Percentiles rank a stretch among this genome's conserved stretches.
phyloP scores from a whole-genome alignment of 2,888 invertebrate species.

The Macropis europaea region DNA sequence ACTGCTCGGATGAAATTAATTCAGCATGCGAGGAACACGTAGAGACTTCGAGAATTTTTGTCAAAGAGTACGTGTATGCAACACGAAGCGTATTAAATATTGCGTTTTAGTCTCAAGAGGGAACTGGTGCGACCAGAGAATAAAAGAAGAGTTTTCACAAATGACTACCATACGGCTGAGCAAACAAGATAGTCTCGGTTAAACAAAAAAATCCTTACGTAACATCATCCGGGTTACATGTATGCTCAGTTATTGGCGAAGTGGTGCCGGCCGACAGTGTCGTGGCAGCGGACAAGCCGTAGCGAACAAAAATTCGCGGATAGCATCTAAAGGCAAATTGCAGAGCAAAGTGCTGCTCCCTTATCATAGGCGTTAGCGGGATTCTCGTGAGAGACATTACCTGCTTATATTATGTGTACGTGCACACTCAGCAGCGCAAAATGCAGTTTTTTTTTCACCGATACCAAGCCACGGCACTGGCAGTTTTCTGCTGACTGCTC shows the following conservation, averaged over 20 bases:
- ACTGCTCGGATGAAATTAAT: no score
- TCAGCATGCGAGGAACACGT: no score
- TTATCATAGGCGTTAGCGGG: slow-evolving; percentile 49
- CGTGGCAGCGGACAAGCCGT: background rate
- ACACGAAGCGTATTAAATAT: no score
- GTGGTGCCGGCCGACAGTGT: background rate
- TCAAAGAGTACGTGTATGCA: no score
- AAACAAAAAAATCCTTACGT: background rate
- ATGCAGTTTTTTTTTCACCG: slow-evolving; percentile 31
- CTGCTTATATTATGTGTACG: slow-evolving; percentile 42
- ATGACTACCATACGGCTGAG: background rate
- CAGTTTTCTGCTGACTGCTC: slow-evolving; percentile 1
- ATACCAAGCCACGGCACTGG: slow-evolving; percentile 17
- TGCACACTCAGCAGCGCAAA: slow-evolving; percentile 37
- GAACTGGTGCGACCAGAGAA: no score
- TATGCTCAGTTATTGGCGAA: background rate
- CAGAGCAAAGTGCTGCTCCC: slow-evolving; percentile 46
- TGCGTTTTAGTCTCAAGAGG: no score
- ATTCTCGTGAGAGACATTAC: slow-evolving; percentile 40
- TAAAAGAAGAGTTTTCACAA: no score
- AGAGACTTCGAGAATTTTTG: no score
- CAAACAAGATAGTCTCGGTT: slow-evolving; percentile 4
- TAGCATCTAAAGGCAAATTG: slow-evolving; percentile 48
- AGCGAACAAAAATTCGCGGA: slow-evolving; percentile 23
- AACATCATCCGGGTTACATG: background rate